Percentiles rank a stretch among this genome's conserved stretches.
Evolutionary conservation across 2,797 vertebrate genomes (phyloP).

Genomic region (Intellagama lesueurii): DNA sequence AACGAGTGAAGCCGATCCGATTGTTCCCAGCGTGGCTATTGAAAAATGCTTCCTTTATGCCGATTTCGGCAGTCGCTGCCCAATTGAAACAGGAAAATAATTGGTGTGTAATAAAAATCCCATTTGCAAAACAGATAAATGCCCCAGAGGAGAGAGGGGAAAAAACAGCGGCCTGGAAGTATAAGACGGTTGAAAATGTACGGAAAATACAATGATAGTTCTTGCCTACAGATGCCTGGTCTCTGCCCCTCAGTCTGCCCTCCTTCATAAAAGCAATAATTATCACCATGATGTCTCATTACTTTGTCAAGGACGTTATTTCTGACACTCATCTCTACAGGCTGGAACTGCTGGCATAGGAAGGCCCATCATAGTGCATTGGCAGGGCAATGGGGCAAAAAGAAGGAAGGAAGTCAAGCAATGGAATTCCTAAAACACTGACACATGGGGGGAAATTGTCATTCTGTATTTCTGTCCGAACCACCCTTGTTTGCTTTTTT

Average conservation of each 20-base stretch:
- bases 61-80: conserved; percentile 17
- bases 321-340: too few relatives aligned
- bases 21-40: neutral
- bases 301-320: neutral
- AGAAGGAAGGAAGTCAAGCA: too few relatives aligned
- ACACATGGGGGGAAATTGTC: too few relatives aligned
- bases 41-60: conserved; percentile 1
- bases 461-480: too few relatives aligned
- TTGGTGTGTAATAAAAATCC: conserved; percentile 30
- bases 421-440: too few relatives aligned
- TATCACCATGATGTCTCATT: neutral
- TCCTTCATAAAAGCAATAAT: neutral
- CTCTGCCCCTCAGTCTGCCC: conserved; percentile 1
- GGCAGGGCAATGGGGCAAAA: too few relatives aligned
- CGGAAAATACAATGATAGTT: conserved; percentile 10
- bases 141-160: conserved; percentile 6
- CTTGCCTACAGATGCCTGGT: neutral
- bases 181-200: neutral
- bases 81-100: conserved; percentile 43
- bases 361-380: neutral
- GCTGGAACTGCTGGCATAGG: neutral
- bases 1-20: conserved; percentile 22
- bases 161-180: conserved; percentile 22
- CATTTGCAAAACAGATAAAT: conserved; percentile 2
- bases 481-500: too few relatives aligned